Conservation (phyloP, 2,113 vertebrate species). For the Callorhinus ursinus region DNA sequence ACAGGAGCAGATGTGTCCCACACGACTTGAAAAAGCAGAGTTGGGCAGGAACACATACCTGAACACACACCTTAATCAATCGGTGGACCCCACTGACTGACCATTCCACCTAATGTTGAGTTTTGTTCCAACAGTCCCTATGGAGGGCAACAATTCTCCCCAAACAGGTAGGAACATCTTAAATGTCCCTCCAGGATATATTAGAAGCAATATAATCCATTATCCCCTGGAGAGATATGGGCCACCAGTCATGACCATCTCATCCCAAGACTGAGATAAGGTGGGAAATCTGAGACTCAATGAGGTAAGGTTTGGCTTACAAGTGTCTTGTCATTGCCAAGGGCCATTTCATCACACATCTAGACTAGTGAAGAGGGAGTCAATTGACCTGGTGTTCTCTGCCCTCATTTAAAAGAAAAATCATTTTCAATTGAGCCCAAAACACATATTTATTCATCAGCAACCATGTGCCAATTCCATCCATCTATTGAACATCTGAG, state of each 20-base stretch:
- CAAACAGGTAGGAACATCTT: slow-evolving; percentile 26
- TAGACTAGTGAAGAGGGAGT: background rate
- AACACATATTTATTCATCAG: slow-evolving; percentile 48
- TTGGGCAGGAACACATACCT: background rate
- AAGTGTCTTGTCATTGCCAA: slow-evolving; percentile 10
- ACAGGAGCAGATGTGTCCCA: background rate
- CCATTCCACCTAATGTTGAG: background rate
- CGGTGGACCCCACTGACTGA: background rate
- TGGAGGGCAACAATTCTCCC: background rate
- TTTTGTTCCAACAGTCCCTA: background rate
- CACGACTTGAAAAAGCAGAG: background rate
- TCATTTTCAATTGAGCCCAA: slow-evolving; percentile 48
- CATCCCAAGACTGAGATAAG: slow-evolving; percentile 22
- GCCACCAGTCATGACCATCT: slow-evolving; percentile 7
- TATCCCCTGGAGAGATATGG: background rate
- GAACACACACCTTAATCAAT: background rate
- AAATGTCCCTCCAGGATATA: slow-evolving; percentile 36
- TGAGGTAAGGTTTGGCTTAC: slow-evolving; percentile 57
- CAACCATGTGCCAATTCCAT: background rate
- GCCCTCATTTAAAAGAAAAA: slow-evolving; percentile 40
- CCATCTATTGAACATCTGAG: background rate
- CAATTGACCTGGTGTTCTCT: slow-evolving; percentile 4
- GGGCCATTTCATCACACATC: slow-evolving; percentile 7
- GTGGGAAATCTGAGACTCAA: slow-evolving; percentile 39
- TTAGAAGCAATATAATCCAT: slow-evolving; percentile 30